Evolutionary conservation across 2,888 invertebrate genomes (phyloP).

Genomic region (Drosophila nigritarsus): DNA sequence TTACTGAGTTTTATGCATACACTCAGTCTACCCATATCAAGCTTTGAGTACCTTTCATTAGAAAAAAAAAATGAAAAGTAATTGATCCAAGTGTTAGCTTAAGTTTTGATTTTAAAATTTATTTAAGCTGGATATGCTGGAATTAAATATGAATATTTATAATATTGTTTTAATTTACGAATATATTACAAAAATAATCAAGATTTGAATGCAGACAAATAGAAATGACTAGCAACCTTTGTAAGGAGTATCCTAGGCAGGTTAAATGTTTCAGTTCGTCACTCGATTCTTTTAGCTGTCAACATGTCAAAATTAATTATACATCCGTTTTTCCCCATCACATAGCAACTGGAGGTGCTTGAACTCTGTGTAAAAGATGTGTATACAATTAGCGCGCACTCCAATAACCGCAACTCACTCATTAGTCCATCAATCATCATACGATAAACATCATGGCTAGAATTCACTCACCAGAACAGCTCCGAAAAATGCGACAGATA

Average conservation of each 20-base stretch:
- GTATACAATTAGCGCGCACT: slow-evolving; percentile 27
- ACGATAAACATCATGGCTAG: slow-evolving; percentile 35
- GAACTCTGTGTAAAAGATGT: slow-evolving; percentile 50
- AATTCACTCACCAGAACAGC: slow-evolving; percentile 13
- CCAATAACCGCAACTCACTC: slow-evolving; percentile 7
- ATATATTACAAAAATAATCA: background rate
- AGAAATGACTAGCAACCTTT: background rate
- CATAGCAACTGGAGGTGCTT: slow-evolving; percentile 39
- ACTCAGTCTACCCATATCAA: background rate
- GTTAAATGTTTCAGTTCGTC: background rate
- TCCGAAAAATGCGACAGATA: slow-evolving; percentile 34
- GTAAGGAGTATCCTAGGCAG: background rate
- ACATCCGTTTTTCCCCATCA: slow-evolving; percentile 49
- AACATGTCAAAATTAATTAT: slow-evolving; percentile 63
- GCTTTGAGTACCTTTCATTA: background rate
- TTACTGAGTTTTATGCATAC: background rate
- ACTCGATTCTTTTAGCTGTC: slow-evolving; percentile 51
- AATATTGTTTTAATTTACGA: background rate
- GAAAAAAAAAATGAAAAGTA: background rate
- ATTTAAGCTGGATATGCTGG: background rate
- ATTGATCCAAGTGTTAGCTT: background rate
- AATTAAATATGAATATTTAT: background rate
- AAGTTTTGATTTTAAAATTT: background rate
- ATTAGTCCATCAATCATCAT: slow-evolving; percentile 26
- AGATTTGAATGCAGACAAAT: background rate